Conservation (phyloP, 1,140 invertebrate species). For the Drusus annulatus region DNA sequence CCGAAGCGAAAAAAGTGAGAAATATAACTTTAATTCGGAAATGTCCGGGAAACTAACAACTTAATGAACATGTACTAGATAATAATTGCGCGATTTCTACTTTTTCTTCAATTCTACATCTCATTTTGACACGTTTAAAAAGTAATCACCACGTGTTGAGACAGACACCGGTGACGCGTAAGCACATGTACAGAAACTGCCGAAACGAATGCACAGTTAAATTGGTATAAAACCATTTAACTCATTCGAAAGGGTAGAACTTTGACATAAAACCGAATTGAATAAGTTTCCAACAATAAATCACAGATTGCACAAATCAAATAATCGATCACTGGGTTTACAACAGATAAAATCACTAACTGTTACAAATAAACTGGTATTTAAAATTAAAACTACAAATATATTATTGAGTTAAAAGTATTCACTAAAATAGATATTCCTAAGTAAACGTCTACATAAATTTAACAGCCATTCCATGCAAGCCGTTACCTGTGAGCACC, state of each 20-base stretch:
- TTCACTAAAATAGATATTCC: no score
- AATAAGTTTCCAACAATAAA: neutral
- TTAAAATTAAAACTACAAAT: neutral
- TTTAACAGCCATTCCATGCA: constrained; percentile 38
- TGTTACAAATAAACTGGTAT: neutral
- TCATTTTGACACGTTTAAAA: constrained; percentile 35
- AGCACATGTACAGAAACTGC: constrained; percentile 61
- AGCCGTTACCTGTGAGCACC: constrained; percentile 50
- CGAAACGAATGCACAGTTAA: constrained; percentile 8
- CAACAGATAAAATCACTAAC: neutral
- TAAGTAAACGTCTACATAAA: constrained; percentile 6
- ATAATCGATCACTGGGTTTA: constrained; percentile 18
- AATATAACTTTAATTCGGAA: neutral
- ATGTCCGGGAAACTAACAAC: no score
- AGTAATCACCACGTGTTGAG: constrained; percentile 67
- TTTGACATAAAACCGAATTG: neutral
- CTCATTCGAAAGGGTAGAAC: neutral
- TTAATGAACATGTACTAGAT: no score
- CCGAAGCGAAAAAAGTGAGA: constrained; percentile 56
- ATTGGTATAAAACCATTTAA: neutral
- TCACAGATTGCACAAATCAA: constrained; percentile 30
- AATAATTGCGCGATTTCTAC: no score
- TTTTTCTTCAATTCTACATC: neutral
- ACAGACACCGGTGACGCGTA: constrained; percentile 66
- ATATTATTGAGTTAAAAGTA: no score